Percentiles rank a stretch among this genome's conserved stretches.
These are phyloP conservation scores for Syngnathus floridae DNA, from an alignment of 2,113 vertebrate genomes.

Conservation along the genomic window DNA sequence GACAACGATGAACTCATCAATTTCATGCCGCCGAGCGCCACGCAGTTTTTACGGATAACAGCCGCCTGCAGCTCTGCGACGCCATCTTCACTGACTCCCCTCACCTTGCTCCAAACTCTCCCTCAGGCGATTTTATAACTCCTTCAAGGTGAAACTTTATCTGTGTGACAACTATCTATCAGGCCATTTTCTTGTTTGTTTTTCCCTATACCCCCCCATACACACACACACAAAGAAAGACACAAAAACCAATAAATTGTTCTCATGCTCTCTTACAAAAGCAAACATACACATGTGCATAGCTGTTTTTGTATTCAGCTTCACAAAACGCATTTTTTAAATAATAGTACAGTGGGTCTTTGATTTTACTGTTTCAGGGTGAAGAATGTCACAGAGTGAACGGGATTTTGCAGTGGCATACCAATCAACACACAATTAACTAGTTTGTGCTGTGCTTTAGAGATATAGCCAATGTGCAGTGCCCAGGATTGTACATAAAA, in stretches of 20 bases:
- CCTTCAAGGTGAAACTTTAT: conserved; percentile 15
- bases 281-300: neutral
- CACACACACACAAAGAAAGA: neutral
- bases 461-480: too few species aligned
- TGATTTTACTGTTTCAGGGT: neutral
- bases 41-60: conserved; percentile 25
- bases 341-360: neutral
- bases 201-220: neutral
- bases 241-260: conserved; percentile 21
- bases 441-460: too few species aligned
- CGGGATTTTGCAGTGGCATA: too few species aligned
- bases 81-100: neutral
- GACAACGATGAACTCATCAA: conserved; percentile 70
- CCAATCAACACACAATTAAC: too few species aligned
- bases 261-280: neutral
- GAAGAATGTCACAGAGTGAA: neutral
- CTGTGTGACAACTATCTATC: conserved; percentile 16
- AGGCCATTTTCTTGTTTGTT: neutral
- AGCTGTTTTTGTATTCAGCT: neutral
- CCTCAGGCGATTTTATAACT: conserved; percentile 5
- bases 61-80: conserved; percentile 16
- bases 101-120: neutral
- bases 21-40: conserved; percentile 55
- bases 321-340: neutral
- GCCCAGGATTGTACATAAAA: too few species aligned